phyloP scores from a whole-genome alignment of 2,888 invertebrate genomes.

The Campaea margaritaria region DNA sequence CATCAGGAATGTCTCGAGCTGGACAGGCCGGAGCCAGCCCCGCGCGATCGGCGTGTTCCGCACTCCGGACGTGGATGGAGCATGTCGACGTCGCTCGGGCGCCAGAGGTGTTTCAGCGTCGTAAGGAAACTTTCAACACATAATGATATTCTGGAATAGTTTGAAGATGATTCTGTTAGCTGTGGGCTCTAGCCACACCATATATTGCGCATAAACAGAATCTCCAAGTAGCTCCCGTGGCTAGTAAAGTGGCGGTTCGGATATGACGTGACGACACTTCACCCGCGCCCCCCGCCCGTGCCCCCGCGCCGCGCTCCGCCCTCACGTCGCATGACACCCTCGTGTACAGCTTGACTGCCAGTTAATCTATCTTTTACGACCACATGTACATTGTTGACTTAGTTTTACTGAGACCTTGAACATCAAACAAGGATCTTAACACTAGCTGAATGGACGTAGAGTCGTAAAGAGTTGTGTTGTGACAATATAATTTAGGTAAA shows the following conservation, averaged over 20 bases:
- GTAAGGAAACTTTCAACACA: background rate
- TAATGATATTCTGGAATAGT: background rate
- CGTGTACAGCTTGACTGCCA: conserved; percentile 11
- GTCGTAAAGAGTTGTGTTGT: too few species aligned
- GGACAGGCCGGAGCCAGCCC: background rate
- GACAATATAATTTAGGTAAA: background rate
- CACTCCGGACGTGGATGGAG: too few species aligned
- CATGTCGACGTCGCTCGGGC: background rate
- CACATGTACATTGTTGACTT: conserved; percentile 23
- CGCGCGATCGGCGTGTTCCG: background rate
- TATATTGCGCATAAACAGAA: conserved; percentile 16
- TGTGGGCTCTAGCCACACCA: background rate
- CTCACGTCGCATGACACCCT: conserved; percentile 10
- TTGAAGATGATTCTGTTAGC: background rate
- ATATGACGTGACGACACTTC: conserved; percentile 12
- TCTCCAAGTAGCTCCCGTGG: conserved; percentile 8
- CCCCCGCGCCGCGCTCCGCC: background rate
- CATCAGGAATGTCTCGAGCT: conserved; percentile 8
- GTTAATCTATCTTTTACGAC: conserved; percentile 27
- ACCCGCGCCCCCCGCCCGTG: background rate
- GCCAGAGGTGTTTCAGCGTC: background rate
- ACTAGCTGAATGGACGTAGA: background rate
- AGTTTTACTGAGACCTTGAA: conserved; percentile 22
- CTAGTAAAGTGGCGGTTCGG: conserved; percentile 5
- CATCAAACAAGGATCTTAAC: conserved; percentile 16